phyloP scores from a whole-genome alignment of 2,888 invertebrate genomes.

The Nomada fabriciana region DNA sequence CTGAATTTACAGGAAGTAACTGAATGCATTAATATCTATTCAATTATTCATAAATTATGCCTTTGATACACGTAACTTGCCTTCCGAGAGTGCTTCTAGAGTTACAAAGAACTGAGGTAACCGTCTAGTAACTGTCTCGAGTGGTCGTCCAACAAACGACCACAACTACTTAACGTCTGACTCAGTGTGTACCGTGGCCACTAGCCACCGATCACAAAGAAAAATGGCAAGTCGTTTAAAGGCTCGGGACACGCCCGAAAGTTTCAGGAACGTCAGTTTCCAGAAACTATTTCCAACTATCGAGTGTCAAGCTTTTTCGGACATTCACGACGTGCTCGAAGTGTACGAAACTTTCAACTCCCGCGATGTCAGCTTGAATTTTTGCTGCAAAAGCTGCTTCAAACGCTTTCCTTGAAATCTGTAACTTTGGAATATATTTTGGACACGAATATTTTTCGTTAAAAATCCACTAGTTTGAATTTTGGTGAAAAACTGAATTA shows the following conservation, averaged over 20 bases:
- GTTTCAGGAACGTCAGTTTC: conserved; percentile 5
- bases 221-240: conserved; percentile 3
- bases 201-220: conserved; percentile 11
- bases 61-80: neutral
- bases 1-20: too few relatives aligned
- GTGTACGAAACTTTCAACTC: neutral
- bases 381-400: neutral
- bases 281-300: neutral
- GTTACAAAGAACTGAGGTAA: conserved; percentile 8
- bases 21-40: neutral
- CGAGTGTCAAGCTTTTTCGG: neutral
- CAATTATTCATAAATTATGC: neutral
- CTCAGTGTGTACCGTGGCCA: neutral
- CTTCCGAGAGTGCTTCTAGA: neutral
- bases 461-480: too few relatives aligned
- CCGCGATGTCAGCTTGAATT: neutral
- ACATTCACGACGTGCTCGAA: neutral
- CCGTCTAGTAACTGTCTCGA: conserved; percentile 1
- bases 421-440: too few relatives aligned
- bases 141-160: neutral
- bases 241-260: neutral
- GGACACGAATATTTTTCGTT: too few relatives aligned
- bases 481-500: too few relatives aligned
- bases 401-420: too few relatives aligned
- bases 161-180: conserved; percentile 17